Evolutionary conservation across 2,888 invertebrate species (phyloP), one percentile per base, ranked within the genome.

Genomic region (Ormyrus rosae): DNA sequence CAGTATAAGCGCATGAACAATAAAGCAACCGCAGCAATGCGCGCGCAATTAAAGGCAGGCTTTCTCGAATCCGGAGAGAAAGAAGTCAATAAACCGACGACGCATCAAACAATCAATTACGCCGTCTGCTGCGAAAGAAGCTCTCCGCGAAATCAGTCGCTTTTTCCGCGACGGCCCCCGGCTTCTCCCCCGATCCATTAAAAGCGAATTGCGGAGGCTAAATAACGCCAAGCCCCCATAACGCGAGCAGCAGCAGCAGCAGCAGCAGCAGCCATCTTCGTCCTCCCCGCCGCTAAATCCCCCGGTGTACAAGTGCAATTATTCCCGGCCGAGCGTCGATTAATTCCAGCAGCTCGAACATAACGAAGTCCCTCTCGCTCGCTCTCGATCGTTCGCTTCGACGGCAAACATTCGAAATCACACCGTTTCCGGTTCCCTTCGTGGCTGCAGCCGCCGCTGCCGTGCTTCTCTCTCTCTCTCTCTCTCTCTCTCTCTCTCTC

Each of bases 271-370:
- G 67, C 61, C 69, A 76, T 69, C 69, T 76, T 76, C 55, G 55
- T 46, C 53, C 61, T 45, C 34, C 10, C 53, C 68, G 67, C 8
- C 70, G 56, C 56, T 70, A 77, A 77, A 77, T 77, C 70, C 77
- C 45, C 68, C 61, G 53, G 53, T 64, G 63, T 69, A 64, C 77
- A 68, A 72, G 72, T 78, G 65, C 67, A 78, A 78, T 78, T 78
- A 78, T 78, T 78, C 72, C 70, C 67, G 78, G 48, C 72, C 67
- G 67, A 72, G 48, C 67, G 68, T 72, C 78, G 61, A 78, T 78
- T 78, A 78, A 72, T 78, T 78, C 55, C 78, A 65, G 67, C 72
- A 61, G 67, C 72, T 68, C 67, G 61, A 61, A 68, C 78, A 78
- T 73, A 78, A 68, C 67, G 72, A 34, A 68, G 64, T 56, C 64